These are phyloP conservation scores for Hypanus sabinus DNA, from an alignment of 2,113 vertebrate genomes.

Conservation along the genomic window DNA sequence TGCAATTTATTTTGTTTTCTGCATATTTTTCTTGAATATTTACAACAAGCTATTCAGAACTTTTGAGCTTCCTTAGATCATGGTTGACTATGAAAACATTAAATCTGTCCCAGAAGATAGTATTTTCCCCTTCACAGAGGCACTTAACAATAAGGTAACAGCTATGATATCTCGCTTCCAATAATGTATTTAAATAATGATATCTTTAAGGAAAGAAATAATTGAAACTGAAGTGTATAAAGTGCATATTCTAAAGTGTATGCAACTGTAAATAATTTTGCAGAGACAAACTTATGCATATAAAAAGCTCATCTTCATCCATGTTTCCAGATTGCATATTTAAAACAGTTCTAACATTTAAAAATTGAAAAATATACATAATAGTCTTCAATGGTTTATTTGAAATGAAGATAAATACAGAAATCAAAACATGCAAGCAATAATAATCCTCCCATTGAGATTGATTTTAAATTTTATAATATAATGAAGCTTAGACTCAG, in stretches of 20 bases:
- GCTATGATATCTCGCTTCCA: background rate
- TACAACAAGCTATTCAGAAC: background rate
- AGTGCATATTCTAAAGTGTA: background rate
- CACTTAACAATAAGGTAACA: background rate
- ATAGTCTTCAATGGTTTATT: background rate
- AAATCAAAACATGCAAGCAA: background rate
- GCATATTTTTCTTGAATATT: background rate
- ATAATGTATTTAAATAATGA: background rate
- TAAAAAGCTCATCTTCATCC: background rate
- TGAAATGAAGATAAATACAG: background rate
- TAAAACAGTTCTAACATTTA: background rate
- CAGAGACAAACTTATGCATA: background rate
- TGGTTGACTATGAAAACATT: background rate
- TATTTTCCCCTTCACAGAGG: background rate
- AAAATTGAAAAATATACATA: background rate
- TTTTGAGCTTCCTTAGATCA: background rate
- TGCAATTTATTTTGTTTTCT: background rate
- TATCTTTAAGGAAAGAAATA: background rate
- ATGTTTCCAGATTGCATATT: background rate
- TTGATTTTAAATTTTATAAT: constrained; percentile 8
- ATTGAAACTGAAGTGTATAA: too few relatives aligned
- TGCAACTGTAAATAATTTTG: background rate
- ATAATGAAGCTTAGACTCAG: background rate
- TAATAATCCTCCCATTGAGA: background rate
- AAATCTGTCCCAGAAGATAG: background rate